Base-by-base conservation (phyloP, 2,113 vertebrate genomes). In the Panurus biarmicus region DNA sequence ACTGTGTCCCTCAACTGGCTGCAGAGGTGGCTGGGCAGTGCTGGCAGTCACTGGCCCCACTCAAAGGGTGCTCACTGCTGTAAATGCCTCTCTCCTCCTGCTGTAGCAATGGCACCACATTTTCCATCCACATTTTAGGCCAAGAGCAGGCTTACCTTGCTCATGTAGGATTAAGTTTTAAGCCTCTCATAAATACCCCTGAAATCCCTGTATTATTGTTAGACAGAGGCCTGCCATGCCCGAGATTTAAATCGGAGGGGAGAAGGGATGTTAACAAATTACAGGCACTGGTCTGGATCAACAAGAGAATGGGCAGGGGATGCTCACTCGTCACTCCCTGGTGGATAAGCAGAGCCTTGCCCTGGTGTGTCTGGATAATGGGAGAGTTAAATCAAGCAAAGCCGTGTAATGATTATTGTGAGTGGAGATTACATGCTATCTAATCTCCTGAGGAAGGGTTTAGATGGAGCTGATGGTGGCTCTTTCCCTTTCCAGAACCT, bases 131-230 rank as follows among this genome's bases (percentile, higher is more conserved):
- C 5, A 4, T 95, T 94, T 95, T 92, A 95, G 93, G 91, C 95
- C 94, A 93, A 93, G 71, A 94, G 85, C 47, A 89, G 93, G 95
- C 94, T 96, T 97, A 96, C 94, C 91, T 96, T 95, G 89, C 93
- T 96, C 93, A 91, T 93, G 91, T 95, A 91, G 95, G 94, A 95
- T 95, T 96, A 94, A 83, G 67, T 95, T 95, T 87, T 95, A 95
- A 95, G 94, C 94, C 87, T 93, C 91, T 95, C 85, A 85, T 91
- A 95, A 95, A 95, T 95, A 95, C 87, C 87, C 85, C 91, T 83
- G 82, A 94, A 95, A 97, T 97, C 94, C 89, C 77, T 94, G 62
- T 94, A 95, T 96, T 96, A 92, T 81, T 96, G 95, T 91, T 91
- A 80, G 69, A 87, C 89, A 83, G 60, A 93, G 91, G 81, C 78